These are phyloP conservation scores for Urocynchramus pylzowi DNA, from an alignment of 2,113 vertebrate genomes.

Conservation along the genomic window DNA sequence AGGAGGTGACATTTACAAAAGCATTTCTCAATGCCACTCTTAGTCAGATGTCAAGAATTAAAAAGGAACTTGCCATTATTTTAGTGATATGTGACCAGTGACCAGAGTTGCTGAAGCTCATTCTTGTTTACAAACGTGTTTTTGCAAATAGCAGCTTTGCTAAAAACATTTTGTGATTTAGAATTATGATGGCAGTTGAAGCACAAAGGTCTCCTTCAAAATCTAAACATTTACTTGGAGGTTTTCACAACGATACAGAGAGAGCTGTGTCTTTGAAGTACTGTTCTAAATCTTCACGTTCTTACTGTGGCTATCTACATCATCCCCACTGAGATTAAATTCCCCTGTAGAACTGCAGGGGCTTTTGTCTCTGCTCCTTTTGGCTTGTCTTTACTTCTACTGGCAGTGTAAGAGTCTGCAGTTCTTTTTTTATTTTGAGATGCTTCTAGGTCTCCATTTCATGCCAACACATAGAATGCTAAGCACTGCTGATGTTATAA, in stretches of 20 bases:
- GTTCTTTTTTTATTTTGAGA: not conserved
- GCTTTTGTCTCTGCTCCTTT: not conserved
- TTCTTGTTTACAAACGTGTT: not conserved
- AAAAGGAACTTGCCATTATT: not conserved
- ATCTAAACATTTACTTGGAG: not conserved
- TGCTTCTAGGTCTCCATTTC: not conserved
- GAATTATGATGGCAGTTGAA: not conserved
- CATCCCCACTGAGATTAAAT: accelerated
- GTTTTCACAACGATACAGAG: not conserved
- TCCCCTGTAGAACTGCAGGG: not conserved
- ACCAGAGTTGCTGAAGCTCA: not conserved
- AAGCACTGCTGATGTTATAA: not conserved
- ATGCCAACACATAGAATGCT: not conserved
- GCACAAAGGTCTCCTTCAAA: not conserved
- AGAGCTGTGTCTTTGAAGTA: not conserved
- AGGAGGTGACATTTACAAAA: not conserved
- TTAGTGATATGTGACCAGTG: not conserved
- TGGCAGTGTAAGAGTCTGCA: not conserved
- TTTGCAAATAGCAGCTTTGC: not conserved
- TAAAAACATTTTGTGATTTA: not conserved
- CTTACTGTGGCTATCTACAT: not conserved
- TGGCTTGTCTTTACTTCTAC: not conserved
- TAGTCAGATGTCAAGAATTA: not conserved
- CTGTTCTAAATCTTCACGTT: not conserved
- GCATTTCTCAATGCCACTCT: not conserved